phyloP scores from a whole-genome alignment of 2,797 vertebrate genomes.

The Pelochelys cantorii region DNA sequence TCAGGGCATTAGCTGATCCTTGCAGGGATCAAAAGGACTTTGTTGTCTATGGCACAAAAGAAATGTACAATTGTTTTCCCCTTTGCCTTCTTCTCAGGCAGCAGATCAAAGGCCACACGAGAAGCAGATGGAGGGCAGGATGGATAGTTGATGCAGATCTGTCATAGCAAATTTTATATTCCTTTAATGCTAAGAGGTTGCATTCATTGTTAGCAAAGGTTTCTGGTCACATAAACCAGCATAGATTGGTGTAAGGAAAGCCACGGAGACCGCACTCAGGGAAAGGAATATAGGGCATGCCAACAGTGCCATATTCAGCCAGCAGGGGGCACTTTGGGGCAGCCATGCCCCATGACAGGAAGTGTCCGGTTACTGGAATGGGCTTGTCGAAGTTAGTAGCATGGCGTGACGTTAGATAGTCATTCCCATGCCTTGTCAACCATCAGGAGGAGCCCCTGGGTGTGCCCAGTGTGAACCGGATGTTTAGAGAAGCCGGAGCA shows the following conservation, averaged over 20 bases:
- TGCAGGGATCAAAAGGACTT: background rate
- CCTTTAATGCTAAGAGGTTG: background rate
- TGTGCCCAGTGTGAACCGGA: background rate
- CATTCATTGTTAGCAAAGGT: background rate
- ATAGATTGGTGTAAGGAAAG: background rate
- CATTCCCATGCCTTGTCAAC: too few species aligned
- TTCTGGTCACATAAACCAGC: background rate
- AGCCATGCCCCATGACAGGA: background rate
- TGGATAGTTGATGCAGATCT: background rate
- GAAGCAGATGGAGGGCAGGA: background rate
- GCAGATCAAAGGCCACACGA: background rate
- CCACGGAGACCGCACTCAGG: background rate
- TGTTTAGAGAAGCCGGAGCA: background rate
- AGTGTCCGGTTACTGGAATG: background rate
- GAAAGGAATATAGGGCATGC: background rate
- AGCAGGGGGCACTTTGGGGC: background rate
- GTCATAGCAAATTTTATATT: background rate
- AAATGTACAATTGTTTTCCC: background rate
- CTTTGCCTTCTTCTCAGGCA: background rate
- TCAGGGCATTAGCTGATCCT: slow-evolving; percentile 11
- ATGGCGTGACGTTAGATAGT: background rate
- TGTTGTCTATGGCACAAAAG: too few species aligned
- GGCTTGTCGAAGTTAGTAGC: background rate
- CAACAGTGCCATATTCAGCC: background rate
- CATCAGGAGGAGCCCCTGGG: background rate